These are phyloP conservation scores for Drosophila melanogaster DNA, from an alignment of 1,140 invertebrate genomes.

Conservation along the genomic window DNA sequence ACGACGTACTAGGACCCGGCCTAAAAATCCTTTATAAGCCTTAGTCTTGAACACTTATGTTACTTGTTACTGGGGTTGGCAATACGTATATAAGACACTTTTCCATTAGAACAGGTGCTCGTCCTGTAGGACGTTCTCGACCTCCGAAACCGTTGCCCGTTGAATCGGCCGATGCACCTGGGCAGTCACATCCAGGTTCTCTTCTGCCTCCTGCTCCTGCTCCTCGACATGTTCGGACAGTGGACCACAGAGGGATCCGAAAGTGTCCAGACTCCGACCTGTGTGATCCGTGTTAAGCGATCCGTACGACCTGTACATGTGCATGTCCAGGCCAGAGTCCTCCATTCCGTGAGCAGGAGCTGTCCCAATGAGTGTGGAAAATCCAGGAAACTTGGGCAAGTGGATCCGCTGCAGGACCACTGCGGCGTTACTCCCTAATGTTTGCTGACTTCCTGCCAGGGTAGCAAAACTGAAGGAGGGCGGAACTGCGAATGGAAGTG, in stretches of 20 bases:
- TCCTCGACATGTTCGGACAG: constrained; percentile 56
- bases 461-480: constrained; percentile 81
- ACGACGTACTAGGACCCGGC: constrained; percentile 44
- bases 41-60: constrained; percentile 57
- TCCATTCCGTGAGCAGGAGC: constrained; percentile 60
- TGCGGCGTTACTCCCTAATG: constrained; percentile 50
- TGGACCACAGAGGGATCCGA: constrained; percentile 69
- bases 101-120: constrained; percentile 62
- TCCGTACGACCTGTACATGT: constrained; percentile 66
- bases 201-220: constrained; percentile 21
- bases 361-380: constrained; percentile 61
- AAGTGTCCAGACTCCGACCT: constrained; percentile 72
- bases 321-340: constrained; percentile 70
- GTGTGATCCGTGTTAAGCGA: constrained; percentile 72
- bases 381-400: constrained; percentile 75
- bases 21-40: constrained; percentile 28
- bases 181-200: constrained; percentile 23
- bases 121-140: constrained; percentile 31
- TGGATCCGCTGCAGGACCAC: constrained; percentile 57
- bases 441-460: constrained; percentile 71
- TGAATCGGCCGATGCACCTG: constrained; percentile 39
- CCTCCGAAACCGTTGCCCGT: background rate
- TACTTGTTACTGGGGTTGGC: constrained; percentile 24
- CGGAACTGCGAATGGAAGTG: constrained; percentile 54
- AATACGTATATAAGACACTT: constrained; percentile 68